Percentiles rank a stretch among this genome's conserved stretches.
Conservation (phyloP, 2,888 invertebrate species). For the Cantharis lateralis region DNA sequence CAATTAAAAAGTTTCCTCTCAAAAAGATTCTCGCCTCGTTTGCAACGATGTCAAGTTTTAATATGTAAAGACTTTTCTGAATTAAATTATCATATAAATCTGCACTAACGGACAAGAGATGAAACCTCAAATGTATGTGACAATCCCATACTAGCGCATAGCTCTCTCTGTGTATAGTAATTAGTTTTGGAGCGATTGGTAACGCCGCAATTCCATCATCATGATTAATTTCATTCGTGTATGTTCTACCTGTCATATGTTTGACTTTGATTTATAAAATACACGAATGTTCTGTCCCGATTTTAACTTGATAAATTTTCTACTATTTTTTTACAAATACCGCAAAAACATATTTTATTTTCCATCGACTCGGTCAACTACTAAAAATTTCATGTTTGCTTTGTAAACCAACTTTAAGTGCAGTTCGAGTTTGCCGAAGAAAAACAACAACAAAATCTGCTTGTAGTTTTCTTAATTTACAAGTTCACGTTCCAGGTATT, state of each 20-base stretch:
- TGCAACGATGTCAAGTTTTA: background rate
- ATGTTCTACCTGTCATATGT: slow-evolving; percentile 38
- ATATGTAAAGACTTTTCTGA: background rate
- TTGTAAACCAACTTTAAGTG: background rate
- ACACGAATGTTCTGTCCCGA: slow-evolving; percentile 30
- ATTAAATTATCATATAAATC: slow-evolving; percentile 15
- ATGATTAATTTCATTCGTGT: slow-evolving; percentile 42
- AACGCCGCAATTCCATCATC: slow-evolving; percentile 40
- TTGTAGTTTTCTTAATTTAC: background rate
- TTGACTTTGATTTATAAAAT: slow-evolving; percentile 36
- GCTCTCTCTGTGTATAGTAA: slow-evolving; percentile 34
- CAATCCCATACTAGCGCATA: slow-evolving; percentile 23
- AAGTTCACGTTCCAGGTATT: background rate
- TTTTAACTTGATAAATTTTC: slow-evolving; percentile 9
- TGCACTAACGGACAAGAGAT: slow-evolving; percentile 22
- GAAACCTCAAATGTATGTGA: slow-evolving; percentile 35
- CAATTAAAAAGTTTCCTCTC: slow-evolving; percentile 32
- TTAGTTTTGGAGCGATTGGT: slow-evolving; percentile 44
- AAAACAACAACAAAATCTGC: background rate
- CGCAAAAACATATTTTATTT: background rate
- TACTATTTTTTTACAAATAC: background rate
- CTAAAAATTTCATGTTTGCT: background rate
- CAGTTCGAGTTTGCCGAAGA: background rate
- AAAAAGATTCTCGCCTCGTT: background rate
- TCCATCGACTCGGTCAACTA: background rate